Percentiles rank a stretch among this genome's conserved stretches.
Evolutionary conservation across 2,888 invertebrate species (phyloP).

Genomic region (Drosophila sordidapex): DNA sequence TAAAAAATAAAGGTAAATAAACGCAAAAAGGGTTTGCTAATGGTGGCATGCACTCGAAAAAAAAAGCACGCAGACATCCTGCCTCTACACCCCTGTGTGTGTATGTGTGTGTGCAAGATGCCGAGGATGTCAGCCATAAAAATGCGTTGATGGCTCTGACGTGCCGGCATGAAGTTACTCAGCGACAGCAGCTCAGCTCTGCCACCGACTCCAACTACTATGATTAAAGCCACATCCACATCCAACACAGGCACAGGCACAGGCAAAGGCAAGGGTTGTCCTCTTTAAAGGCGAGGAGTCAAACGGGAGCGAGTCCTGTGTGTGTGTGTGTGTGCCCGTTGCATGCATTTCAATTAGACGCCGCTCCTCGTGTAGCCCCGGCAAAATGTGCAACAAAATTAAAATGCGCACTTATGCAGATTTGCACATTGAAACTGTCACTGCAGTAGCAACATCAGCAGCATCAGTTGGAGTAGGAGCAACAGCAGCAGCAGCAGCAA

Average conservation of each 20-base stretch:
- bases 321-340: slow-evolving; percentile 18
- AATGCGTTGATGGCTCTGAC: slow-evolving; percentile 65
- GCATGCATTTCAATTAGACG: slow-evolving; percentile 80
- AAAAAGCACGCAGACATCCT: neutral
- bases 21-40: slow-evolving; percentile 78
- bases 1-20: slow-evolving; percentile 81
- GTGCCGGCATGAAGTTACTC: slow-evolving; percentile 53
- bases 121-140: slow-evolving; percentile 63
- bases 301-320: slow-evolving; percentile 28
- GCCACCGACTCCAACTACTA: slow-evolving; percentile 1
- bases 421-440: slow-evolving; percentile 81
- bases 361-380: slow-evolving; percentile 55
- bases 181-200: slow-evolving; percentile 5
- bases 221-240: slow-evolving; percentile 48
- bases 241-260: slow-evolving; percentile 9
- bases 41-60: slow-evolving; percentile 52
- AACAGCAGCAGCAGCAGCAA: slow-evolving; percentile 15
- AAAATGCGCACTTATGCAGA: slow-evolving; percentile 81
- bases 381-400: slow-evolving; percentile 81
- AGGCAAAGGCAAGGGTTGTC: slow-evolving; percentile 18
- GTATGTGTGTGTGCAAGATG: slow-evolving; percentile 28
- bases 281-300: slow-evolving; percentile 67
- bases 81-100: slow-evolving; percentile 1
- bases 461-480: neutral
- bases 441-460: slow-evolving; percentile 49